These are phyloP conservation scores for Cataglyphis albicans DNA, from an alignment of 2,888 invertebrate genomes.

Conservation along the genomic window DNA sequence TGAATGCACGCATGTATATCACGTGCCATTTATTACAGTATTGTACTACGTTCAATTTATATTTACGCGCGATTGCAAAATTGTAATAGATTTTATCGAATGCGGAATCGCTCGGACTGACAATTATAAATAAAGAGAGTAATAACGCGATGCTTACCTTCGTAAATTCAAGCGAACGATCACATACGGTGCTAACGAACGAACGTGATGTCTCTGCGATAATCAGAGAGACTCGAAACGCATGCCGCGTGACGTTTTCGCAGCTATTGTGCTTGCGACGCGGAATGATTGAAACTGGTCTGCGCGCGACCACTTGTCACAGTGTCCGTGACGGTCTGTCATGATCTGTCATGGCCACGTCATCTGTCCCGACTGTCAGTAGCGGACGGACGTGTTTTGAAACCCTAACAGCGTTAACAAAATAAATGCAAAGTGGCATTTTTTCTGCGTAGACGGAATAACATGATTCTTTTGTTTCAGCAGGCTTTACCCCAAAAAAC, in stretches of 20 bases:
- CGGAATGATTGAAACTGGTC: constrained; percentile 77
- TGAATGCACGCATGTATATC: constrained; percentile 29
- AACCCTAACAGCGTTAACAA: background rate
- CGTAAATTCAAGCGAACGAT: constrained; percentile 28
- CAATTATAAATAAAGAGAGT: background rate
- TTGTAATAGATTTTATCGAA: constrained; percentile 34
- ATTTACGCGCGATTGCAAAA: constrained; percentile 63
- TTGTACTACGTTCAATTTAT: background rate
- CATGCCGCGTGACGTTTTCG: constrained; percentile 64
- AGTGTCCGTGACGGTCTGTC: constrained; percentile 1
- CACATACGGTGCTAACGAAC: background rate
- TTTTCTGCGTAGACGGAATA: background rate
- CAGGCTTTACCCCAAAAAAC: background rate
- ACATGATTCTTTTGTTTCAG: background rate
- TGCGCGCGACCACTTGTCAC: constrained; percentile 34
- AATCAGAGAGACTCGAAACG: constrained; percentile 60
- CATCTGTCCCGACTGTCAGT: constrained; percentile 25
- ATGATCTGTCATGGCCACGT: constrained; percentile 10
- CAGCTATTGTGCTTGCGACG: constrained; percentile 77
- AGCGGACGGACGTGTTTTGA: background rate
- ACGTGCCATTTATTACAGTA: constrained; percentile 51
- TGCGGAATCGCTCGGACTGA: background rate
- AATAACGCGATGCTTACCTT: constrained; percentile 51
- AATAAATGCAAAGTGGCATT: background rate
- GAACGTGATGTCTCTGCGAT: constrained; percentile 15